phyloP scores from a whole-genome alignment of 2,113 vertebrate genomes.

The Chrysochloris asiatica region DNA sequence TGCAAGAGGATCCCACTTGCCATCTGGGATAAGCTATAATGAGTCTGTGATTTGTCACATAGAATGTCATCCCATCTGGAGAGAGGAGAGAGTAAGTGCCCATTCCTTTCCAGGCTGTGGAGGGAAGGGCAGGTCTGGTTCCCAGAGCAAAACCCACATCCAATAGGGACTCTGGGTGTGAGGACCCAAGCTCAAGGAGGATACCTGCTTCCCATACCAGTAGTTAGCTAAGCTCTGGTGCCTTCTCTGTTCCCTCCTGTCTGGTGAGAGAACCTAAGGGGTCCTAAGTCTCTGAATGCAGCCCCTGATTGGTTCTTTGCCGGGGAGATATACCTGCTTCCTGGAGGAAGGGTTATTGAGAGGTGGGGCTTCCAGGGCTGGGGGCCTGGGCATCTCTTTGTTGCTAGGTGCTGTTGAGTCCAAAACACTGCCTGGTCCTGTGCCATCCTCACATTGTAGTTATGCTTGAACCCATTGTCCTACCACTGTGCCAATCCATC shows the following conservation, averaged over 20 bases:
- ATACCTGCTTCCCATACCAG: not conserved
- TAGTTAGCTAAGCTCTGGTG: not conserved
- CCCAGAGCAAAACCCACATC: not conserved
- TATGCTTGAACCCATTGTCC: not conserved
- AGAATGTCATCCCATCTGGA: not conserved
- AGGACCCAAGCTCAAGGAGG: not conserved
- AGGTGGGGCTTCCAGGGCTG: not conserved
- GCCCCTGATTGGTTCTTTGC: not conserved
- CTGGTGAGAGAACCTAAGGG: not conserved
- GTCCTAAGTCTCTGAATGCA: not conserved
- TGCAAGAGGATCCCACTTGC: not conserved
- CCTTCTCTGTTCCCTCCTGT: accelerated
- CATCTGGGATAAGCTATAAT: not conserved
- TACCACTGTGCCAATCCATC: not conserved
- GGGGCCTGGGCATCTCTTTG: not conserved
- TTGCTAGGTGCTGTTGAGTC: not conserved
- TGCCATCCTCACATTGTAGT: not conserved
- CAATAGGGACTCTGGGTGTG: not conserved
- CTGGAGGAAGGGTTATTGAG: accelerated
- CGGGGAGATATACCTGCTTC: too few relatives aligned
- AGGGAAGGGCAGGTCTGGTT: too few relatives aligned
- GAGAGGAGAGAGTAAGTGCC: not conserved
- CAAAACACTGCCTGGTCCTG: not conserved
- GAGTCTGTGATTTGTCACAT: not conserved
- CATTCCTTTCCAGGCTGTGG: not conserved